Percentiles rank a stretch among this genome's conserved stretches.
Evolutionary conservation across 2,888 invertebrate species (phyloP).

Genomic region (Smittia aterrima): DNA sequence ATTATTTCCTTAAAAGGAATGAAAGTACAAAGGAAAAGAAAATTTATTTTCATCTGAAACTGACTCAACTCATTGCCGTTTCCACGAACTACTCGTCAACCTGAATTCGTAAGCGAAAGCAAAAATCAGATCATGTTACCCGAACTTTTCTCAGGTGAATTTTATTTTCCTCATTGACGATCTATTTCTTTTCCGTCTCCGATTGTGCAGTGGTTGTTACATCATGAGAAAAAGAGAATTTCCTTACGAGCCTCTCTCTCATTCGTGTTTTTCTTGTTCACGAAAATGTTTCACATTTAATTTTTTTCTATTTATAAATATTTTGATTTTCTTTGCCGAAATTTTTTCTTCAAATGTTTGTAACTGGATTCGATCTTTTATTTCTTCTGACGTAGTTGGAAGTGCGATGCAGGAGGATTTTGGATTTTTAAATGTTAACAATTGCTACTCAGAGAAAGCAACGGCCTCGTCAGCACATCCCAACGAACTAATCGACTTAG

Average conservation of each 20-base stretch:
- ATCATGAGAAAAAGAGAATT: conserved; percentile 21
- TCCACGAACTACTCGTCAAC: background rate
- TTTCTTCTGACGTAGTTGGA: conserved; percentile 18
- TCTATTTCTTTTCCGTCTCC: background rate
- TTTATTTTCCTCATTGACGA: background rate
- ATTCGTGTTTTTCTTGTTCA: conserved; percentile 32
- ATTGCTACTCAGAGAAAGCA: conserved; percentile 29
- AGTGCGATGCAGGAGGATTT: conserved; percentile 37
- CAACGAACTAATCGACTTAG: conserved; percentile 4
- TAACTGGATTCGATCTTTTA: background rate
- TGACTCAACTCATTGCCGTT: background rate
- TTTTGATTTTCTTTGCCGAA: conserved; percentile 12
- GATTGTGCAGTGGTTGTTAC: conserved; percentile 40
- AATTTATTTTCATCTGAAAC: background rate
- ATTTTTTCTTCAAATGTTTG: background rate
- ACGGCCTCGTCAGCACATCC: background rate
- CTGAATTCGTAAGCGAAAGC: background rate
- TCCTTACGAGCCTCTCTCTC: background rate
- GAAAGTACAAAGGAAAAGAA: conserved; percentile 6
- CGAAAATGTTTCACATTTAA: conserved; percentile 14
- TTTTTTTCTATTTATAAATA: conserved; percentile 37
- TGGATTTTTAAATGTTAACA: conserved; percentile 39
- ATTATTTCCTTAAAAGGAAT: conserved; percentile 35
- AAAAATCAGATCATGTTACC: conserved; percentile 34
- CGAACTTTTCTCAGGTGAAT: conserved; percentile 36